These are phyloP conservation scores for Mobula hypostoma DNA, from an alignment of 2,113 vertebrate genomes.

Conservation along the genomic window DNA sequence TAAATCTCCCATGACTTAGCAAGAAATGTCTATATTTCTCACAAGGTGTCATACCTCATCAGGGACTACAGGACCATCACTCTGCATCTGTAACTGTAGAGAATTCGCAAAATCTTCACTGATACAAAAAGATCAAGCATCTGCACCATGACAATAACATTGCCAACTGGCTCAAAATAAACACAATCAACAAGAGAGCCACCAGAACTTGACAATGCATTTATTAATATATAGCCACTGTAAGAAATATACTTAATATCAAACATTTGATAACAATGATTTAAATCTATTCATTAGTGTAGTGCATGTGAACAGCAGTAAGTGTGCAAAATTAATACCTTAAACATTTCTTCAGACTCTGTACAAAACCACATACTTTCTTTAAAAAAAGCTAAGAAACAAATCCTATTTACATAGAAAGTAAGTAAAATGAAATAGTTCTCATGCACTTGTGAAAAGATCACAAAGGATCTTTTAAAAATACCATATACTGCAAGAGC, in stretches of 20 bases:
- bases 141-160: not conserved
- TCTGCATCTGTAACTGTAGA: not conserved
- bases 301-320: conserved; percentile 23
- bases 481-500: not conserved
- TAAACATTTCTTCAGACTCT: conserved; percentile 34
- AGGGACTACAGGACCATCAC: not conserved
- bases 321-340: conserved; percentile 28
- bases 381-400: not conserved
- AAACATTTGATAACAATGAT: conserved; percentile 17
- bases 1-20: not conserved
- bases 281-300: conserved; percentile 32
- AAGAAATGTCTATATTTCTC: not conserved
- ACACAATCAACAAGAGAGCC: not conserved
- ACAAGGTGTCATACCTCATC: not conserved
- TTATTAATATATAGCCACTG: conserved; percentile 32
- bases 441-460: not conserved
- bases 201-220: not conserved
- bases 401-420: conserved; percentile 23
- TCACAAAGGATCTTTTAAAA: not conserved
- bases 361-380: conserved; percentile 6
- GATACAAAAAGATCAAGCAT: not conserved
- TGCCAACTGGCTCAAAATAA: not conserved
- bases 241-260: conserved; percentile 22
- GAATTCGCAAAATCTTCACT: not conserved
- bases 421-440: conserved; percentile 5